Evolutionary conservation across 2,113 vertebrate genomes (phyloP), one percentile per base, ranked within the genome.

Genomic region (Bufo gargarizans): DNA sequence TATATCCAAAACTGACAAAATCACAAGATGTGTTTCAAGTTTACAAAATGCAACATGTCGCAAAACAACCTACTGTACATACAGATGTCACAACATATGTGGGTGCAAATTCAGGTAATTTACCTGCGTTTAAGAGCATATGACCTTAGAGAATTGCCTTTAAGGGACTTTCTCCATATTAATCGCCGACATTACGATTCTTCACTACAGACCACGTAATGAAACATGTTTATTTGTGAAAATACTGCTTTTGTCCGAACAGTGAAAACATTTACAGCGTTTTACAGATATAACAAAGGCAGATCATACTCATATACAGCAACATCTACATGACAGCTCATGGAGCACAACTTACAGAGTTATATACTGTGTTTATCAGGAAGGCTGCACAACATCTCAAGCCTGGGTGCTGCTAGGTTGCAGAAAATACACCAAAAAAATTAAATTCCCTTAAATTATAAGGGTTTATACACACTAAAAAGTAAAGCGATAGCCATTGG

Each of bases 191-290:
- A 77, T 86, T 56, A 88, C 43, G 16, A 61, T 55, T 84, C 80
- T 83, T 49, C 72, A 88, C 63, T 82, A 76, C 78, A 65, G 19
- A 0, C 0, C 0, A 5, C 10, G 49, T 91, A 76, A 76, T 20
- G 50, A 88, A 90, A 90, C 76, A 84, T 9, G 9, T 93, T 92
- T 93, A 91, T 93, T 92, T 89, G 83, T 49, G 89, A 82, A 91
- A 92, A 90, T 87, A 89, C 90, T 11, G 87, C 71, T 33, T 4
- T 19, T 16, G 67, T 83, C 67, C 85, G 78, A 84, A 87, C 80
- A 82, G 82, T 84, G 83, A 87, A 84, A 88, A 88, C 87, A 88
- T 84, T n/a, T 88, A 84, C 81, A 88, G 82, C 12, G 59, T 63
- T 83, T 71, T 82, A 87, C 86, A 88, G 86, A 87, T 77, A 67